Evolutionary conservation across 64 coral and sea anemone species (phyloP).

Genomic region (Porites lutea): DNA sequence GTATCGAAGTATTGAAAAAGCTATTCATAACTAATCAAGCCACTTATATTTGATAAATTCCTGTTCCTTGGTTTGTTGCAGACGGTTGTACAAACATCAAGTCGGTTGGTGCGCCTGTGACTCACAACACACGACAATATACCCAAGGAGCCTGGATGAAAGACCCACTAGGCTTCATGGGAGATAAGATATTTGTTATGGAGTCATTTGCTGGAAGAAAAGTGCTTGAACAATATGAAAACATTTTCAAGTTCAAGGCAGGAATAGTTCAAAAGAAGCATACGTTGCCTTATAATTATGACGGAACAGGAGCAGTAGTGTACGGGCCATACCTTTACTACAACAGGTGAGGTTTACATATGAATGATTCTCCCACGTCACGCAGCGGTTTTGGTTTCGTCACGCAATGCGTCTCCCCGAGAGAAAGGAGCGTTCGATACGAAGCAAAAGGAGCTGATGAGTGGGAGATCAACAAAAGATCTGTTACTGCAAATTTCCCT

Average conservation of each 20-base stretch:
- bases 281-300: constrained; percentile 42
- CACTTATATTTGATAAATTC: too few relatives aligned
- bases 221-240: constrained; percentile 44
- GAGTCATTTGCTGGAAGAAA: not conserved
- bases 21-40: too few relatives aligned
- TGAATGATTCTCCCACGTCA: too few relatives aligned
- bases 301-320: constrained; percentile 69
- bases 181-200: constrained; percentile 38
- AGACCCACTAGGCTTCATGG: constrained; percentile 54
- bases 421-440: too few relatives aligned
- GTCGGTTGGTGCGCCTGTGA: constrained; percentile 28
- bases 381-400: too few relatives aligned
- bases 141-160: constrained; percentile 59
- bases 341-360: constrained; percentile 17
- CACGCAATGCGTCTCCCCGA: too few relatives aligned
- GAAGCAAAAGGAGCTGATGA: too few relatives aligned
- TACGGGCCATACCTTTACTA: constrained; percentile 76
- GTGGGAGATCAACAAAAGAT: too few relatives aligned
- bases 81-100: constrained; percentile 45
- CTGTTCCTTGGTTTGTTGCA: not conserved
- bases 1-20: too few relatives aligned
- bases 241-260: constrained; percentile 39
- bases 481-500: too few relatives aligned
- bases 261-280: constrained; percentile 35
- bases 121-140: not conserved